Evolutionary conservation across 1,140 invertebrate species (phyloP), one percentile per base, ranked within the genome.

Genomic region (Magallana gigas): DNA sequence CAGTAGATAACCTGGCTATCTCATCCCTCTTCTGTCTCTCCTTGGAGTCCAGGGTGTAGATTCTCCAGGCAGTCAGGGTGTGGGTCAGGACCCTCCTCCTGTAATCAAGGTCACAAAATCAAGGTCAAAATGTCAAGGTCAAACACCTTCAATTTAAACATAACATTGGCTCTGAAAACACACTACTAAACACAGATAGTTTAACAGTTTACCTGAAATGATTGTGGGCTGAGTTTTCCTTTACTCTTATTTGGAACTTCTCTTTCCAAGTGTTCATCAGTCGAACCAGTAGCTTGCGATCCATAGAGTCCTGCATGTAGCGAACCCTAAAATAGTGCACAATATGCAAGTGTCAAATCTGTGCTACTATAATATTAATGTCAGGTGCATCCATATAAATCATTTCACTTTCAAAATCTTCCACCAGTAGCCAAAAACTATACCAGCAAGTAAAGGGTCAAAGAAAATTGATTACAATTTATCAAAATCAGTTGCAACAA

Each of bases 201-300:
- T 48, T 48, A 48, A 48, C 36, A 48, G 23, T 36, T 16, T 76
- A 91, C 91, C 89, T 91, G 18, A 85, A 88, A 57, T 91, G 86
- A 84, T 68, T 76, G 58, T 91, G 87, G 18, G 91, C 91, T 18
- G 88, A 88, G 71, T 91, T 90, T 16, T 91, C 87, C 57, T 91
- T 91, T 1, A 90, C 85, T 12, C 88, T 83, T 48, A 84, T 84
- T n/a, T 83, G 57, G 76, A 88, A 90, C 11, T 62, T 68, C 48
- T 85, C 60, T 9, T 80, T 83, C 91, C 91, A 91, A 56, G 87
- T 83, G 8, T 62, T 71, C 18, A 89, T 58, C 1, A 83, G 23
- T 16, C 57, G 12, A 8, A 60, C 18, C n/a, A 86, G 56, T 1
- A 91, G 88, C 58, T 90, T 89, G n/a, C 60, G 76, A 58, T 90